Percentiles rank a stretch among this genome's conserved stretches.
phyloP scores from a whole-genome alignment of 2,113 vertebrate species.

The Atrichornis clamosus region DNA sequence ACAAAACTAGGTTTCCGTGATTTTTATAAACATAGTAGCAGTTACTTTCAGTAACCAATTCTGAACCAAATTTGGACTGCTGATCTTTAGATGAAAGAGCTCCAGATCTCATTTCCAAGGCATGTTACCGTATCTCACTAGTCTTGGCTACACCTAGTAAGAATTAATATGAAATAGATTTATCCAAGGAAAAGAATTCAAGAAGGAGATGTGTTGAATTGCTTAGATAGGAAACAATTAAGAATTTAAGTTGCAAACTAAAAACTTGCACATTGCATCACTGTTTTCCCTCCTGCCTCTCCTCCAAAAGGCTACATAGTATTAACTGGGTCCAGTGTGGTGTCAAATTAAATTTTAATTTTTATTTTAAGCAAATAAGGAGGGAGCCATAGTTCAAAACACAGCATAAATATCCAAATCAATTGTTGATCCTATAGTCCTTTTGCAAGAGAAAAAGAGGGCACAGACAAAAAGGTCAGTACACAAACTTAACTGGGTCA shows the following conservation, averaged over 20 bases:
- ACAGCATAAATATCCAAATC: neutral
- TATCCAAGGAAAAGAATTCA: neutral
- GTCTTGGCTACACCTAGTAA: neutral
- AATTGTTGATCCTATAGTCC: neutral
- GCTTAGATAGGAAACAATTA: neutral
- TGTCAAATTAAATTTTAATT: neutral
- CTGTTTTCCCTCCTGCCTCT: neutral
- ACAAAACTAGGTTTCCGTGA: neutral
- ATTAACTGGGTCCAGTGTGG: neutral
- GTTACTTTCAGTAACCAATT: neutral
- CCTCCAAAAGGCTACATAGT: neutral
- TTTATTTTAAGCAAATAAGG: neutral
- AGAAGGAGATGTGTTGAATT: neutral
- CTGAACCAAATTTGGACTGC: neutral
- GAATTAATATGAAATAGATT: neutral
- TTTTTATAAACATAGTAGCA: neutral
- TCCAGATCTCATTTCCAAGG: neutral
- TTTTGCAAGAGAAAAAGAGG: neutral
- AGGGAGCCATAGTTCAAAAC: neutral
- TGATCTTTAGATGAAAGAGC: neutral
- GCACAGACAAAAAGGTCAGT: neutral
- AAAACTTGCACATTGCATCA: neutral
- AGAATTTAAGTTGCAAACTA: neutral
- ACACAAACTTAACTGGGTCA: neutral
- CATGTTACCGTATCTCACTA: neutral